Percentiles rank a stretch among this genome's conserved stretches.
Evolutionary conservation across 1,140 invertebrate species (phyloP).

Genomic region (Platorchestia sp.): DNA sequence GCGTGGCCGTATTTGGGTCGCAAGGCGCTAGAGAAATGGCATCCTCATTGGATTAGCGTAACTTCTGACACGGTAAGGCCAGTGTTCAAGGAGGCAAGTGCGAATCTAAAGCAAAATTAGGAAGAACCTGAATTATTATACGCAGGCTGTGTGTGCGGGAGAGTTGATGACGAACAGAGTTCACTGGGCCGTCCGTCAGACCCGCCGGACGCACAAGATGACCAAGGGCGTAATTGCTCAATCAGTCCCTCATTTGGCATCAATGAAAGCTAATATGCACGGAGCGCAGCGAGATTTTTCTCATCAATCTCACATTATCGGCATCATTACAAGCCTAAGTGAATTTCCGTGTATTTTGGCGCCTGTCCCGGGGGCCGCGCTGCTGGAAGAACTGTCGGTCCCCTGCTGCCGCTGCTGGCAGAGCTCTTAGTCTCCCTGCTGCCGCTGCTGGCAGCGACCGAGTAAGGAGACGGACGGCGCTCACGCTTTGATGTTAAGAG

Average conservation of each 20-base stretch:
- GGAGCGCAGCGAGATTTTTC: slow-evolving; percentile 20
- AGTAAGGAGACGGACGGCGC: background rate
- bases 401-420: too few relatives aligned
- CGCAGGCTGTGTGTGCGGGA: too few relatives aligned
- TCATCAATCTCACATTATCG: slow-evolving; percentile 32
- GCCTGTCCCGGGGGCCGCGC: background rate
- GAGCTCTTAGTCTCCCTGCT: too few relatives aligned
- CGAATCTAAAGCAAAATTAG: too few relatives aligned
- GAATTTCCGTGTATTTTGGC: slow-evolving; percentile 46
- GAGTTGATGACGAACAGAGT: too few relatives aligned
- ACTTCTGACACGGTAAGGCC: too few relatives aligned
- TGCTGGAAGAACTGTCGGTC: background rate
- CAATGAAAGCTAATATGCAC: slow-evolving; percentile 47
- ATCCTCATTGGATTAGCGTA: too few relatives aligned
- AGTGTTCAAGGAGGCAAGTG: too few relatives aligned
- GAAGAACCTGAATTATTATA: too few relatives aligned
- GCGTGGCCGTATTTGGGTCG: too few relatives aligned
- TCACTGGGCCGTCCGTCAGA: too few relatives aligned
- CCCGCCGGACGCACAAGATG: background rate
- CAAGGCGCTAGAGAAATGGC: too few relatives aligned
- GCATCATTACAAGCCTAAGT: slow-evolving; percentile 40
- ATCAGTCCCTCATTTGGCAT: background rate
- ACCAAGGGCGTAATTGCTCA: background rate
- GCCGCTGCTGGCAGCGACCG: background rate
- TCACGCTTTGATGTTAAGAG: background rate